Percentiles rank a stretch among this genome's conserved stretches.
These are phyloP conservation scores for Molossus molossus DNA, from an alignment of 2,797 vertebrate species.

Conservation along the genomic window DNA sequence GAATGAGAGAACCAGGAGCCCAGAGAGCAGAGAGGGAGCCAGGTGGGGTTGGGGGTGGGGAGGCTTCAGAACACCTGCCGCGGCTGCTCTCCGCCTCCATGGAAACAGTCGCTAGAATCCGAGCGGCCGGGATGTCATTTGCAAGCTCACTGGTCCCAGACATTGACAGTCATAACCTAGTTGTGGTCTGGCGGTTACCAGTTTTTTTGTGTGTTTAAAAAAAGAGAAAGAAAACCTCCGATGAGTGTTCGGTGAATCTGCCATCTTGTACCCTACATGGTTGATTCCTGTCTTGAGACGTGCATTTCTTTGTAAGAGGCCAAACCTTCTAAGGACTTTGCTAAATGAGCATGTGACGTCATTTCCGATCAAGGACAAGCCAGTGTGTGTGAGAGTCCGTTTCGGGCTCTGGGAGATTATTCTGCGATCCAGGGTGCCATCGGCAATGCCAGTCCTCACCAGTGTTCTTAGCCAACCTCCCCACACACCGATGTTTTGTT, in stretches of 20 bases:
- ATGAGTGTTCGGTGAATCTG: background rate
- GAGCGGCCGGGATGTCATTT: background rate
- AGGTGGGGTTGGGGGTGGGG: background rate
- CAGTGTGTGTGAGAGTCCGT: constrained; percentile 83
- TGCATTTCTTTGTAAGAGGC: constrained; percentile 82
- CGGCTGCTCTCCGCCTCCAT: background rate
- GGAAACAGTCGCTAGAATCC: constrained; percentile 15
- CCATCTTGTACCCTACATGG: constrained; percentile 41
- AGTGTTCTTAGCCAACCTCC: constrained; percentile 85
- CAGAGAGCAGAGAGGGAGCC: background rate
- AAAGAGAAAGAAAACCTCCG: background rate
- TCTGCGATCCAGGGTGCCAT: constrained; percentile 91
- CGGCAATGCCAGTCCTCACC: constrained; percentile 83
- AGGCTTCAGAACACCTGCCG: background rate
- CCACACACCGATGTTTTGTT: constrained; percentile 69
- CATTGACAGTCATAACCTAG: background rate
- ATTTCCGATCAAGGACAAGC: constrained; percentile 85
- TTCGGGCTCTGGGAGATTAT: constrained; percentile 90
- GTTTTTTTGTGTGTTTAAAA: background rate
- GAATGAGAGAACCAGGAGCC: background rate
- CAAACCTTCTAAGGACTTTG: constrained; percentile 84
- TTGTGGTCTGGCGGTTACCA: background rate
- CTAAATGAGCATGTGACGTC: constrained; percentile 79
- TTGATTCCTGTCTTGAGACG: constrained; percentile 55
- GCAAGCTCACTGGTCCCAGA: constrained; percentile 14